phyloP scores from a whole-genome alignment of 2,888 invertebrate genomes.

The Stenodema calcarata region DNA sequence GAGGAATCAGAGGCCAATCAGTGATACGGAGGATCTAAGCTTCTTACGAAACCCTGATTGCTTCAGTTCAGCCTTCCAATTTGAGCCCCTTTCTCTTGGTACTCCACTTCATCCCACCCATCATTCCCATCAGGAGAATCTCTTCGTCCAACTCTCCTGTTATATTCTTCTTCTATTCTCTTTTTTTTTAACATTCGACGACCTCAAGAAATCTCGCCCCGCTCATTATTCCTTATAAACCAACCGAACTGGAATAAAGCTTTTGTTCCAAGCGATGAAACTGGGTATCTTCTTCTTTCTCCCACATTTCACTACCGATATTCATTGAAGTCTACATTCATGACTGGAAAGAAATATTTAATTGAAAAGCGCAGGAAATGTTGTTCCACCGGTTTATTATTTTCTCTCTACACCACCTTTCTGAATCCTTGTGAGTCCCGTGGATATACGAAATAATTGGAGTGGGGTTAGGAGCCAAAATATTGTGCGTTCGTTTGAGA shows the following conservation, averaged over 20 bases:
- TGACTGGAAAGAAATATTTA: no score
- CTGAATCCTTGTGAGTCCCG: no score
- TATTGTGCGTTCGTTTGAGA: no score
- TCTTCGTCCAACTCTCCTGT: not conserved
- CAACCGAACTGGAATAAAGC: not conserved
- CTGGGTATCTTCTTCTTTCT: not conserved
- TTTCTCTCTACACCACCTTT: no score
- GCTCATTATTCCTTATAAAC: not conserved
- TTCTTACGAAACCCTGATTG: slow-evolving; percentile 47
- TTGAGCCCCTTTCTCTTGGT: slow-evolving; percentile 2
- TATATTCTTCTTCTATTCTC: not conserved
- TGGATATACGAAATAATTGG: no score
- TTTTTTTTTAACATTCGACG: not conserved
- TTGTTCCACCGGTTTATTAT: no score
- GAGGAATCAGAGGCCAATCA: slow-evolving; percentile 42
- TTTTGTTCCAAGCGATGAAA: not conserved
- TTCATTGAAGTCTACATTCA: no score
- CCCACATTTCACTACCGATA: not conserved
- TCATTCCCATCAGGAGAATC: not conserved
- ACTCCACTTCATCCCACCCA: not conserved
- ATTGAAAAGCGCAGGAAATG: no score
- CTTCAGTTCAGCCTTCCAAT: slow-evolving; percentile 45
- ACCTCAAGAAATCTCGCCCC: not conserved
- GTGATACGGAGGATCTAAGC: slow-evolving; percentile 34
- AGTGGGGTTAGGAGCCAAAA: no score